Evolutionary conservation across 1,140 invertebrate genomes (phyloP).

Genomic region (Rhizoglyphus robini): DNA sequence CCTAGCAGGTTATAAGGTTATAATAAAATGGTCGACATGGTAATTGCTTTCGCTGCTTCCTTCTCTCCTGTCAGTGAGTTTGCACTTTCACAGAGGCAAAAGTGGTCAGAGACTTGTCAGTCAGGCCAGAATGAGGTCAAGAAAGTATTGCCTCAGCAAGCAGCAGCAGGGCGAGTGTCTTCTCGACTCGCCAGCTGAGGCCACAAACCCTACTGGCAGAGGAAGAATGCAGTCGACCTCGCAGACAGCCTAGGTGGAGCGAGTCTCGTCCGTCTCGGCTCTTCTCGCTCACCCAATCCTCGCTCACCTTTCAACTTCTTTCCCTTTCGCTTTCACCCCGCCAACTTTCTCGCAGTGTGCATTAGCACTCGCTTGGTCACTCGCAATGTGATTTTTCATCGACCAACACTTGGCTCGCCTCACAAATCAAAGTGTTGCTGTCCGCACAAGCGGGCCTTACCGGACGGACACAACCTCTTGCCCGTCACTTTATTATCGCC

Average conservation of each 20-base stretch:
- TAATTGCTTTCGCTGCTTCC: no score
- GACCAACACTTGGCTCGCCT: neutral
- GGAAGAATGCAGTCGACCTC: neutral
- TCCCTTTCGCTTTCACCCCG: neutral
- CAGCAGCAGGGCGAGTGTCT: neutral
- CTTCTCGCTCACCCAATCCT: no score
- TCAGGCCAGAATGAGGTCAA: constrained; percentile 8
- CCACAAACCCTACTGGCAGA: neutral
- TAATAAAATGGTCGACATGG: neutral
- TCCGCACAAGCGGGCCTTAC: neutral
- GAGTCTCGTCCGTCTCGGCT: neutral
- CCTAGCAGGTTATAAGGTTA: neutral
- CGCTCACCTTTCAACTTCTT: neutral
- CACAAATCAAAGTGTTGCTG: constrained; percentile 14
- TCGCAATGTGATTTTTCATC: neutral
- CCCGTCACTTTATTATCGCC: neutral
- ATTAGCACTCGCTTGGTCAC: neutral
- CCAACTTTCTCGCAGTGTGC: neutral
- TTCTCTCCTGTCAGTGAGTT: no score
- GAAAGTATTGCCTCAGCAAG: neutral
- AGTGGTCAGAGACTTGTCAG: neutral
- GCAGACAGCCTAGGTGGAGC: neutral
- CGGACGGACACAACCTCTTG: constrained; percentile 10
- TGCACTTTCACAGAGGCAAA: no score
- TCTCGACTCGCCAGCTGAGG: no score